Evolutionary conservation across 2,113 vertebrate species (phyloP).

Genomic region (Aphyosemion australe): DNA sequence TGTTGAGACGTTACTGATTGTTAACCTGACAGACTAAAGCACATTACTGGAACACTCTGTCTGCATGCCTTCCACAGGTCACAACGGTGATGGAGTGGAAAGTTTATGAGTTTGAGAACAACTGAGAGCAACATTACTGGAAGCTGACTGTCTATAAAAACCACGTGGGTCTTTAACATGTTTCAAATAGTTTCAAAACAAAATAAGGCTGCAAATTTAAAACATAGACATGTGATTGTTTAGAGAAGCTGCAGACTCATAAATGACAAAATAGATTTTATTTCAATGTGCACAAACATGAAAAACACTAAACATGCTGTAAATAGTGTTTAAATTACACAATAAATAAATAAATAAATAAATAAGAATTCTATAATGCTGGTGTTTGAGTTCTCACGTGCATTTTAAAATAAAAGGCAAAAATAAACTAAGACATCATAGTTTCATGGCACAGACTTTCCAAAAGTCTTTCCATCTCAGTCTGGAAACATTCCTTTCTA

Average conservation of each 20-base stretch:
- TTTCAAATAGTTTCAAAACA: too few relatives aligned
- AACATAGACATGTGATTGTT: too few relatives aligned
- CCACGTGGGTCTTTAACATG: too few relatives aligned
- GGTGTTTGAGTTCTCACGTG: conserved; percentile 8
- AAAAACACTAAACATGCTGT: not conserved
- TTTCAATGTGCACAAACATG: too few relatives aligned
- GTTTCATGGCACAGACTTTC: conserved; percentile 55
- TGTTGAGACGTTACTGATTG: not conserved
- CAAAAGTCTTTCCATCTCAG: conserved; percentile 42
- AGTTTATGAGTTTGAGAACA: conserved; percentile 33
- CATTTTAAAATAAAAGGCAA: conserved; percentile 40
- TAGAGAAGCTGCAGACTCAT: not conserved
- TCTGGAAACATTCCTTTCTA: conserved; percentile 25
- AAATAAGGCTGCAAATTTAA: too few relatives aligned
- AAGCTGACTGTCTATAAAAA: conserved; percentile 1
- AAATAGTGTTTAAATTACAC: not conserved
- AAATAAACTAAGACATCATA: conserved; percentile 63
- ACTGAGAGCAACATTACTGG: conserved; percentile 20
- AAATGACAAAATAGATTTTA: not conserved
- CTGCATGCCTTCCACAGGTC: conserved; percentile 39
- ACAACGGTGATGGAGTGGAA: conserved; percentile 36
- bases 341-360: not conserved
- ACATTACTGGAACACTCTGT: conserved; percentile 4
- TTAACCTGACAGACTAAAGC: not conserved
- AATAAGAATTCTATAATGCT: not conserved